Conservation (phyloP, 1,140 invertebrate species). For the Caenorhabditis briggsae region DNA sequence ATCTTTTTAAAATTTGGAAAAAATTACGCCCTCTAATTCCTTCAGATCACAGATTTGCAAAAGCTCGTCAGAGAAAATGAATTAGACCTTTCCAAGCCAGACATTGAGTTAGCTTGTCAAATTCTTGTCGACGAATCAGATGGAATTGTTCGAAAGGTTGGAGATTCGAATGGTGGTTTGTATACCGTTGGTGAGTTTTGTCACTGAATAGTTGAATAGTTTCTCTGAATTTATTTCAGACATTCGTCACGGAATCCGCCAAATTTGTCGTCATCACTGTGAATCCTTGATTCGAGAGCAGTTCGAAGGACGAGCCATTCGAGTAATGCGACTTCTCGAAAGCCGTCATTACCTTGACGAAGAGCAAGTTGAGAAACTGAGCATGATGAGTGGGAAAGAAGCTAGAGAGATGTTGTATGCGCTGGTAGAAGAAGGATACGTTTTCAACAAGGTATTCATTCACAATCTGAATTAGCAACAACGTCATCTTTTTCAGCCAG, state of each 20-base stretch:
- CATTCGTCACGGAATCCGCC: constrained; percentile 29
- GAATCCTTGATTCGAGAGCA: constrained; percentile 59
- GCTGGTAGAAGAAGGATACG: constrained; percentile 55
- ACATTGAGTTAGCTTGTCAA: constrained; percentile 53
- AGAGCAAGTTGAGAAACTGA: constrained; percentile 59
- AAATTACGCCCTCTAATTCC: not conserved
- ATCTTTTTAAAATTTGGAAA: too few species aligned
- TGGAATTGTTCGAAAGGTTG: constrained; percentile 53
- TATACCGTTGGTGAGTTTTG: constrained; percentile 48
- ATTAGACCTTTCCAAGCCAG: constrained; percentile 11
- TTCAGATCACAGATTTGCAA: constrained; percentile 44
- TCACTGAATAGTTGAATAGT: not conserved
- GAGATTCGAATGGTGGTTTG: constrained; percentile 49
- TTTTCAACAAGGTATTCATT: constrained; percentile 41
- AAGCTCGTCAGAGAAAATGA: constrained; percentile 27
- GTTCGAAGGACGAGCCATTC: constrained; percentile 52
- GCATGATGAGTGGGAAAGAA: constrained; percentile 62
- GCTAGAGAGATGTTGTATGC: constrained; percentile 58
- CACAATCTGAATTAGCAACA: too few species aligned
- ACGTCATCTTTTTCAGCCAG: constrained; percentile 21
- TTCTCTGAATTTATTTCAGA: constrained; percentile 5
- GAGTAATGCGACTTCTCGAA: constrained; percentile 57
- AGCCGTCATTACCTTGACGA: constrained; percentile 54
- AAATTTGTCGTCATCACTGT: constrained; percentile 54
- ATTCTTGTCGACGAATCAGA: constrained; percentile 53